phyloP scores from a whole-genome alignment of 1,140 invertebrate species.

The Hestina assimilis region DNA sequence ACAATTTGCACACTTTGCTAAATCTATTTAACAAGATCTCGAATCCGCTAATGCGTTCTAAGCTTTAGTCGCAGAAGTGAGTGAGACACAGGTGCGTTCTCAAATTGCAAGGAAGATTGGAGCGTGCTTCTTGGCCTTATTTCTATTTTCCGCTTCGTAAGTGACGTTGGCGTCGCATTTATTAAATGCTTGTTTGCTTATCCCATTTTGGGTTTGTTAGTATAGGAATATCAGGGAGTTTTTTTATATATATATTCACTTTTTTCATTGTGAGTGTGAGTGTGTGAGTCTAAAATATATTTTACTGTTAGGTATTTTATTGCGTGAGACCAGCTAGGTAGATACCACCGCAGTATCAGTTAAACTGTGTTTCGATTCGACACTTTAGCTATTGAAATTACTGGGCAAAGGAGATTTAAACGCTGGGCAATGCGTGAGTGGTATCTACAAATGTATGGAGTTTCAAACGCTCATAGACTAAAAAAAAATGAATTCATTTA shows the following conservation, averaged over 20 bases:
- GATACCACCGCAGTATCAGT: too few species aligned
- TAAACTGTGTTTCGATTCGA: too few species aligned
- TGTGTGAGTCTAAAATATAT: background rate
- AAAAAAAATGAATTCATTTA: too few species aligned
- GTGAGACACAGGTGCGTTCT: conserved; percentile 34
- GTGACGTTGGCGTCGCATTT: conserved; percentile 8
- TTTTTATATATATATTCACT: background rate
- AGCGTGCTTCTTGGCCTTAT: conserved; percentile 26
- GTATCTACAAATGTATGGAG: too few species aligned
- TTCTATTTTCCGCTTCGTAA: conserved; percentile 20
- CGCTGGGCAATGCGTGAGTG: too few species aligned
- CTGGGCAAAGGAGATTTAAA: too few species aligned
- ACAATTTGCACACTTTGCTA: background rate
- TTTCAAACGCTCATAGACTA: too few species aligned
- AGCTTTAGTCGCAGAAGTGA: conserved; percentile 14
- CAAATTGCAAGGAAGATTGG: conserved; percentile 36
- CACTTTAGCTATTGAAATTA: too few species aligned
- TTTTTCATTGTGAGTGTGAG: background rate
- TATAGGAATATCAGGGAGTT: background rate
- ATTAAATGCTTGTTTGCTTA: conserved; percentile 7
- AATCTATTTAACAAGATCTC: conserved; percentile 4
- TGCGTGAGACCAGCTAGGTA: too few species aligned
- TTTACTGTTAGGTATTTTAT: too few species aligned
- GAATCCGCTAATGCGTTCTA: conserved; percentile 17
- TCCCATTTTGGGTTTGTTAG: background rate